Evolutionary conservation across 2,113 vertebrate species (phyloP), one percentile per base, ranked within the genome.

Genomic region (Seriola aureovittata): DNA sequence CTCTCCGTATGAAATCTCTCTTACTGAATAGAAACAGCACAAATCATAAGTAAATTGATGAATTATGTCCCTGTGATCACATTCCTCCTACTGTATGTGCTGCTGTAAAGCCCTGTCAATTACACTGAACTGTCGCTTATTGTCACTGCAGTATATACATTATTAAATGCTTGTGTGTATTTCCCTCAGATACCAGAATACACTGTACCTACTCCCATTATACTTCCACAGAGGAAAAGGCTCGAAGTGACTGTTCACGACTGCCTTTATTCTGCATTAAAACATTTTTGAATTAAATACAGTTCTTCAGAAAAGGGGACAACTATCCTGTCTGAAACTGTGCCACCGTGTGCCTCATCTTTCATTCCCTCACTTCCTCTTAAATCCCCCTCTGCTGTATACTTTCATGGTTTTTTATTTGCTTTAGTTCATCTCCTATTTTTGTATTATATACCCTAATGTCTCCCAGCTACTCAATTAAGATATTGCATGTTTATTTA

Each of bases 91-190:
- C 40, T 19, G 17, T 3, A 32, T 32, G 38, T 64, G 63, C 63
- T 38, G 11, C 7, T 9, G 38, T 44, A 4, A 19, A 64, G 36
- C 21, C 13, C 42, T 17, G 4, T 71, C 57, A 21, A 4, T 38
- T 48, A 36, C 25, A 23, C 14, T 54, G 14, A 23, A 38, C 10
- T 46, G 55, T 46, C 50, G 44, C 68, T 62, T 21, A 75, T 34
- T 65, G 25, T 67, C 71, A 38, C 46, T 44, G 23, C 67, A n/a
- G 29, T 66, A 48, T 42, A 34, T 50, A 34, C 54, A 71, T 81
- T 71, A 81, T 75, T 82, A 63, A 80, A 40, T 44, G 50, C 21
- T 29, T 25, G 16, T 46, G 63, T 36, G 16, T 48, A 70, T 59
- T 71, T 57, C n/a, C 12, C 34, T 68, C 54, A 57, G 16, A 58